Evolutionary conservation across 2,888 invertebrate genomes (phyloP), one percentile per base, ranked within the genome.

Genomic region (Marasmarcha lunaedactyla): DNA sequence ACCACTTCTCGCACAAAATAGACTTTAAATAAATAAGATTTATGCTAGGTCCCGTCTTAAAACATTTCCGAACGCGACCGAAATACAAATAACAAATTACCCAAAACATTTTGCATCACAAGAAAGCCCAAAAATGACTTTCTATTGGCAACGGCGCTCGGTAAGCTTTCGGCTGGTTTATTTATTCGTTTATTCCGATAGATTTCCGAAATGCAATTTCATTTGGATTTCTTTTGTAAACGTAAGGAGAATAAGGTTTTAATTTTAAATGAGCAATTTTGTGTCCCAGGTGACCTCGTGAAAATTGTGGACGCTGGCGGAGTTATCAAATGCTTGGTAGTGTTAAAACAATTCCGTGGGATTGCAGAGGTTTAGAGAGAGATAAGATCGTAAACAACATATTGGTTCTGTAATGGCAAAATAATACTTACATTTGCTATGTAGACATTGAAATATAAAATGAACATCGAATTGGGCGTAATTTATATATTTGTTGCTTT

Each of bases 321-420:
- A 47, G 62, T 67, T 69, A 69, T 69, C 69, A 68, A 63, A 63
- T 56, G 57, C 57, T 46, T 51, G 58, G 63, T 69, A 70, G 66
- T 56, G 61, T 50, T 46, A 42, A 36, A 45, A 55, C 50, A 56
- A 57, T 59, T 55, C 58, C 47, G 40, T 38, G 55, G 61, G 63
- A n/a, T n/a, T n/a, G n/a, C n/a, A n/a, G n/a, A n/a, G n/a, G n/a
- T n/a, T n/a, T n/a, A n/a, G n/a, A n/a, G n/a, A n/a, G n/a, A n/a
- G n/a, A n/a, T n/a, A n/a, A n/a, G n/a, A n/a, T n/a, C n/a, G n/a
- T n/a, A n/a, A n/a, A n/a, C n/a, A n/a, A n/a, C n/a, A n/a, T n/a
- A n/a, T n/a, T n/a, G n/a, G n/a, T n/a, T n/a, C n/a, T n/a, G n/a
- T n/a, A n/a, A n/a, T n/a, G n/a, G n/a, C n/a, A n/a, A n/a, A n/a